phyloP scores from a whole-genome alignment of 2,797 vertebrate species.

The Paramormyrops hopkinsi region DNA sequence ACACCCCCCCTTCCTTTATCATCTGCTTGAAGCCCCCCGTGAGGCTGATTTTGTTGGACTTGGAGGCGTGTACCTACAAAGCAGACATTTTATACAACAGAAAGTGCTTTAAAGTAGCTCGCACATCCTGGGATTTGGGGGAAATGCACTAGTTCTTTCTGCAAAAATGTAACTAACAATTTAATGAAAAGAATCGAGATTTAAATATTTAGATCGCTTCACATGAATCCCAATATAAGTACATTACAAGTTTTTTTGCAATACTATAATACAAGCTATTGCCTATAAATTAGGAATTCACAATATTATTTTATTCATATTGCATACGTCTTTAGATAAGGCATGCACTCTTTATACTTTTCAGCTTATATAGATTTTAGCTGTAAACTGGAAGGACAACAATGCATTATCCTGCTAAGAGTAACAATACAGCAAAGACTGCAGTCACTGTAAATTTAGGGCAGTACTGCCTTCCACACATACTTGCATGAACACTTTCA shows the following conservation, averaged over 20 bases:
- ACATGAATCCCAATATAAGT: background rate
- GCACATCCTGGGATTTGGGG: background rate
- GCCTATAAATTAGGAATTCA: background rate
- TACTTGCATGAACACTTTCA: slow-evolving; percentile 97
- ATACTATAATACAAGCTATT: background rate
- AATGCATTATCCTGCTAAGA: background rate
- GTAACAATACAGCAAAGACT: background rate
- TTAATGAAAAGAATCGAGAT: background rate
- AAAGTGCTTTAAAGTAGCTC: background rate
- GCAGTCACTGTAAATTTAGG: background rate
- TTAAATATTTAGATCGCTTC: background rate
- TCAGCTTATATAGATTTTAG: background rate
- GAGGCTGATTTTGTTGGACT: slow-evolving; percentile 78
- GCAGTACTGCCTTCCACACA: background rate
- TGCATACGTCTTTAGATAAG: background rate
- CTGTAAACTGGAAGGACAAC: background rate
- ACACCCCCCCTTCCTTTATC: slow-evolving; percentile 82
- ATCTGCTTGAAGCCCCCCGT: slow-evolving; percentile 78
- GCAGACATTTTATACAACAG: background rate
- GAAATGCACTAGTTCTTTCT: background rate
- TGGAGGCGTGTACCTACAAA: slow-evolving; percentile 79
- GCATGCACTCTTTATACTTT: background rate
- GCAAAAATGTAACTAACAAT: background rate
- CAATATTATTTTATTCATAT: background rate
- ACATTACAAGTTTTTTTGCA: background rate